These are phyloP conservation scores for Augiades crinisus DNA, from an alignment of 2,888 invertebrate genomes.

Conservation along the genomic window DNA sequence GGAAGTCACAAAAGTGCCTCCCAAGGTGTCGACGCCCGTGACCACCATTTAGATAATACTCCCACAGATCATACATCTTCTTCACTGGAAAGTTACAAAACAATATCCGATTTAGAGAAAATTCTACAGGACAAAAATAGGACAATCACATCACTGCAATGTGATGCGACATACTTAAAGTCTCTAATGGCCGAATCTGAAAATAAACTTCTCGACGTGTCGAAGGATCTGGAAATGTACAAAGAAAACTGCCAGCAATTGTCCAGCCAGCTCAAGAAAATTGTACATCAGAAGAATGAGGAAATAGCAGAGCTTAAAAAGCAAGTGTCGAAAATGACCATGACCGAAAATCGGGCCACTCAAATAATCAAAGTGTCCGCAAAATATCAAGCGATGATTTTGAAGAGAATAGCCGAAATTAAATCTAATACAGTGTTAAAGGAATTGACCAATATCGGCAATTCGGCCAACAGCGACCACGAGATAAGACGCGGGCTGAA, in stretches of 20 bases:
- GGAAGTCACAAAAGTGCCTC: constrained; percentile 43
- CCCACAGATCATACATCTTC: constrained; percentile 61
- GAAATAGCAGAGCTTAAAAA: constrained; percentile 68
- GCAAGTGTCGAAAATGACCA: constrained; percentile 65
- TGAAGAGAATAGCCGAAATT: constrained; percentile 68
- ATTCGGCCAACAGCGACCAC: constrained; percentile 51
- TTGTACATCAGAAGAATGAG: constrained; percentile 68
- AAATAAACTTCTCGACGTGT: constrained; percentile 59
- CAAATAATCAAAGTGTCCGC: constrained; percentile 74
- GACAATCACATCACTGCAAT: constrained; percentile 62
- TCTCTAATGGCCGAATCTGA: constrained; percentile 68
- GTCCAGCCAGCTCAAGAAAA: constrained; percentile 65
- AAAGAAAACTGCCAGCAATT: constrained; percentile 64
- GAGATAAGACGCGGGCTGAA: constrained; percentile 57
- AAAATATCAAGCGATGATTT: constrained; percentile 71
- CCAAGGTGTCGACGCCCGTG: constrained; percentile 45
- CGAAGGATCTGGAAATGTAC: constrained; percentile 60
- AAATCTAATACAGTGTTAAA: constrained; percentile 67
- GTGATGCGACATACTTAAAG: constrained; percentile 63
- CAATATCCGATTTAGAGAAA: constrained; percentile 68
- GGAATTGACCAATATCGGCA: constrained; percentile 68
- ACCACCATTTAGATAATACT: constrained; percentile 60
- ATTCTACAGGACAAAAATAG: constrained; percentile 68
- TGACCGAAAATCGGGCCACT: constrained; percentile 60
- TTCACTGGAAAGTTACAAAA: constrained; percentile 63